Evolutionary conservation across 1,140 invertebrate species (phyloP).

Genomic region (Chrysoperla carnea): DNA sequence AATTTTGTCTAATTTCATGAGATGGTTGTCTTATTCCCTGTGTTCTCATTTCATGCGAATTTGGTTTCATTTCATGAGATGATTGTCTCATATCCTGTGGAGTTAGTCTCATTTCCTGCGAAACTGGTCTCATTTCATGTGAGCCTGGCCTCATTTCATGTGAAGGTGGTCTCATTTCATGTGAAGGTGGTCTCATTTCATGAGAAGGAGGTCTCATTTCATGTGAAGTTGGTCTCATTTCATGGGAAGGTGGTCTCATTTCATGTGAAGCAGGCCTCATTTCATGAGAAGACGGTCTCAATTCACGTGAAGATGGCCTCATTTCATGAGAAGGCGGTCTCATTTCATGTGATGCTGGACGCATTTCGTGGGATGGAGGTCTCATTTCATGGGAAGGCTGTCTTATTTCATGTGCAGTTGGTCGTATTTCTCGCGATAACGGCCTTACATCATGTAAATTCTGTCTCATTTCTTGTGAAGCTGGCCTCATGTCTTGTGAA

Average conservation of each 20-base stretch:
- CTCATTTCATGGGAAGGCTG: constrained; percentile 1
- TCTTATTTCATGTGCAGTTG: constrained; percentile 8
- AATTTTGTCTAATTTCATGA: background rate
- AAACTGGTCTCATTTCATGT: background rate
- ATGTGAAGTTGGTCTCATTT: background rate
- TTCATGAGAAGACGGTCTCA: background rate
- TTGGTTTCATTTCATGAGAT: background rate
- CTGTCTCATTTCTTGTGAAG: background rate
- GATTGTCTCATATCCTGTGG: background rate
- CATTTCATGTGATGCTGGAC: background rate
- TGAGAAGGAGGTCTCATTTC: background rate
- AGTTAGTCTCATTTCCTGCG: background rate
- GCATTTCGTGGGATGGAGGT: background rate
- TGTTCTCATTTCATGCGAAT: background rate
- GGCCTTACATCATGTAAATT: constrained; percentile 1
- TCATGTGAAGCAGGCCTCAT: background rate
- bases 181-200: background rate
- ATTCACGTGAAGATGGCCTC: background rate
- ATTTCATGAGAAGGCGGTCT: background rate
- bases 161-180: background rate
- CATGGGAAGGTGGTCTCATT: background rate
- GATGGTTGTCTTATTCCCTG: background rate
- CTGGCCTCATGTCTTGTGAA: background rate
- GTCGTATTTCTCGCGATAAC: constrained; percentile 9
- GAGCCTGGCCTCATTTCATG: background rate